A percentile compares a stretch with the other conserved stretches of the same genome.
phyloP scores from a whole-genome alignment of 2,888 invertebrate species.

The Drosophila ustulata region DNA sequence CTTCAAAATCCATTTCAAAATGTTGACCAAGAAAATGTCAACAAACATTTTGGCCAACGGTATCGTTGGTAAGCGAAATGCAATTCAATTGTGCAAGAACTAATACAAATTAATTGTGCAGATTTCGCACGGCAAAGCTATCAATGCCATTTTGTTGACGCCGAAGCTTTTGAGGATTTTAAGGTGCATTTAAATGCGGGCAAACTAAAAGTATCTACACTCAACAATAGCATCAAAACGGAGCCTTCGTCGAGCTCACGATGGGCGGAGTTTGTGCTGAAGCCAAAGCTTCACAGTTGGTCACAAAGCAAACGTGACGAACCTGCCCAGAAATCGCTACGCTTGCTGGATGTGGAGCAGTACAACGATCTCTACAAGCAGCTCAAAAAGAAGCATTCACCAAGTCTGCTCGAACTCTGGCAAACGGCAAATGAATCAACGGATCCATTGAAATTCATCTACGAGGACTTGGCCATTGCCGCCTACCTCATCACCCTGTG shows the following conservation, averaged over 20 bases:
- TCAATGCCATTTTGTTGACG: constrained; percentile 66
- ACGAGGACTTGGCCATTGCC: constrained; percentile 98
- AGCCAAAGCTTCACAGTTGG: constrained; percentile 85
- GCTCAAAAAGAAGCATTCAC: constrained; percentile 92
- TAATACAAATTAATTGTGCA: constrained; percentile 27
- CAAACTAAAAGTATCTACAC: constrained; percentile 35
- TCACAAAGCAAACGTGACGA: constrained; percentile 51
- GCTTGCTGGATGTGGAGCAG: constrained; percentile 88
- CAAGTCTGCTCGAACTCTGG: constrained; percentile 92
- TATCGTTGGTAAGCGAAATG: constrained; percentile 64
- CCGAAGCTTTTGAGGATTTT: constrained; percentile 65
- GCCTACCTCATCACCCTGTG: constrained; percentile 93
- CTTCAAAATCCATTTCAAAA: constrained; percentile 68
- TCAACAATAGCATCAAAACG: constrained; percentile 21
- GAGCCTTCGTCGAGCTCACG: constrained; percentile 39
- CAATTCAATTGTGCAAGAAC: not conserved
- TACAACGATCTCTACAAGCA: constrained; percentile 90
- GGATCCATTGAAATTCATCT: constrained; percentile 97
- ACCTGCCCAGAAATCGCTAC: constrained; percentile 86
- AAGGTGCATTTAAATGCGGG: constrained; percentile 47
- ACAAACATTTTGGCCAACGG: constrained; percentile 65
- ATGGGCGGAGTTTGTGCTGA: constrained; percentile 84
- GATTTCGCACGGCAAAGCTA: constrained; percentile 72
- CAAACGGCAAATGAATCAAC: constrained; percentile 95
- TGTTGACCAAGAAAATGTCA: constrained; percentile 72